These are phyloP conservation scores for Elephas maximus DNA, from an alignment of 2,113 vertebrate species.

Conservation along the genomic window DNA sequence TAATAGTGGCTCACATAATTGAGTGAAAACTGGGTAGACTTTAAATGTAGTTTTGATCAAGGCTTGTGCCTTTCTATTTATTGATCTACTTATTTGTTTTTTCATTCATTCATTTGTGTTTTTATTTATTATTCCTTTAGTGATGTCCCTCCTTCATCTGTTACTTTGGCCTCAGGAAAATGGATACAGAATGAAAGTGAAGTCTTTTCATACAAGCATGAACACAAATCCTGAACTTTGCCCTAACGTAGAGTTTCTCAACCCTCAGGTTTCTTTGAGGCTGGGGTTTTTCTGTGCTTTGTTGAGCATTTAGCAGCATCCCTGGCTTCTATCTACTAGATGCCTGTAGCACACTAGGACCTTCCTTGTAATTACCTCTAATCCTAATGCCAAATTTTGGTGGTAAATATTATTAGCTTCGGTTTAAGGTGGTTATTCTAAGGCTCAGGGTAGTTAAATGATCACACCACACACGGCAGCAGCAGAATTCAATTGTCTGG, in stretches of 20 bases:
- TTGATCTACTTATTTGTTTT: not conserved
- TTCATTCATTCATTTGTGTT: not conserved
- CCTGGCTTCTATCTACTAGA: not conserved
- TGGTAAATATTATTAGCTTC: not conserved
- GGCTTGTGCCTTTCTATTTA: not conserved
- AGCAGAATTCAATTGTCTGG: not conserved
- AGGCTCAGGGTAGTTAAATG: not conserved
- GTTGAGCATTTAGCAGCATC: not conserved
- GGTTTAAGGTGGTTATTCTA: not conserved
- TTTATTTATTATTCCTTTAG: not conserved
- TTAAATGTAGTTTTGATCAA: not conserved
- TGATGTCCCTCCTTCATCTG: not conserved
- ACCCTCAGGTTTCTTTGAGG: not conserved
- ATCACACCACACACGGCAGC: not conserved
- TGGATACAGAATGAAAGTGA: not conserved
- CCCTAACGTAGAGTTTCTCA: not conserved
- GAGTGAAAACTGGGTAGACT: not conserved
- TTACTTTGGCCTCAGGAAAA: not conserved
- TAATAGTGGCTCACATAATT: not conserved
- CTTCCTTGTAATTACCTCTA: not conserved
- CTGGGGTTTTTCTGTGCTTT: not conserved
- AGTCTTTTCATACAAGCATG: not conserved
- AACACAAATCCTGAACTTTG: not conserved
- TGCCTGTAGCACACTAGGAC: not conserved
- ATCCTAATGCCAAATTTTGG: not conserved